These are phyloP conservation scores for Cebidichthys violaceus DNA, from an alignment of 2,113 vertebrate genomes.

Conservation along the genomic window DNA sequence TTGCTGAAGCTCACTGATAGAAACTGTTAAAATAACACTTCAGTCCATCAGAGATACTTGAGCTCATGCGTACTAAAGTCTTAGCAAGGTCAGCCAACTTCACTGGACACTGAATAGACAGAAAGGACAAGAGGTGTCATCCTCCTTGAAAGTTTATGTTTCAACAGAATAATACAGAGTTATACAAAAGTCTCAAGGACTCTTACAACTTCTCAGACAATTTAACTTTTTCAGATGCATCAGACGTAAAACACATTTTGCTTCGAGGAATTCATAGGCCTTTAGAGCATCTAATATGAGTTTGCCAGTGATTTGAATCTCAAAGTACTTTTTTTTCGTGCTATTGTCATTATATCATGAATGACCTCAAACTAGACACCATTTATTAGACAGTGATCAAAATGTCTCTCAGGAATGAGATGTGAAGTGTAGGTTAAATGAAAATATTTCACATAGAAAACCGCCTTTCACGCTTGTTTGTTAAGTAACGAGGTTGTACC, in stretches of 20 bases:
- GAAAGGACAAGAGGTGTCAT: not conserved
- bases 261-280: not conserved
- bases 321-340: slow-evolving; percentile 1
- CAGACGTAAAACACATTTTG: not conserved
- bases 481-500: not conserved
- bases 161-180: not conserved
- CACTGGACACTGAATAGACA: not conserved
- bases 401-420: not conserved
- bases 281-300: not conserved
- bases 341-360: slow-evolving; percentile 18
- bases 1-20: slow-evolving; percentile 1
- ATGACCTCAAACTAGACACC: slow-evolving; percentile 13
- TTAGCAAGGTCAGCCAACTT: slow-evolving; percentile 1
- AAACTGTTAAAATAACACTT: not conserved
- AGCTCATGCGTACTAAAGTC: not conserved
- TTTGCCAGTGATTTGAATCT: not conserved
- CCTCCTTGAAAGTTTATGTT: slow-evolving; percentile 2
- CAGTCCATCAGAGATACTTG: not conserved
- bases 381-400: slow-evolving; percentile 8
- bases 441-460: not conserved
- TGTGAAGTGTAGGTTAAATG: not conserved
- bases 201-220: not conserved
- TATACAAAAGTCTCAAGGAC: slow-evolving; percentile 8
- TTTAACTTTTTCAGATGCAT: slow-evolving; percentile 5
- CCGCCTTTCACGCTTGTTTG: slow-evolving; percentile 12